A percentile compares a stretch with the other conserved stretches of the same genome.
Conservation (phyloP, 2,888 invertebrate genomes). For the Chaitophorus viminalis region DNA sequence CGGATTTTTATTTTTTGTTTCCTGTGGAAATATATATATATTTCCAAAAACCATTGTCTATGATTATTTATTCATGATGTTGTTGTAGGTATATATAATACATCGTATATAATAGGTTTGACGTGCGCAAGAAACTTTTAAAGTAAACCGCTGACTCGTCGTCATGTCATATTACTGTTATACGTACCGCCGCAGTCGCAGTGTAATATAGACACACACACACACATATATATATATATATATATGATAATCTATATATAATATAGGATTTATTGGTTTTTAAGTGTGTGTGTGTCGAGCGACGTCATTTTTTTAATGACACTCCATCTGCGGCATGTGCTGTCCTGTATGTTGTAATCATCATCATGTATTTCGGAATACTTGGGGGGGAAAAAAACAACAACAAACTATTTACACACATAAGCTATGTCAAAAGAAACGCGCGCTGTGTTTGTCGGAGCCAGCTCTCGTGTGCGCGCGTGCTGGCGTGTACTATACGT, state of each 20-base stretch:
- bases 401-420: slow-evolving; percentile 50
- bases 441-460: slow-evolving; percentile 29
- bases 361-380: slow-evolving; percentile 1
- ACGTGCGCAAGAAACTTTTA: background rate
- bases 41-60: background rate
- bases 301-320: slow-evolving; percentile 48
- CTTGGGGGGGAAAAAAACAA: background rate
- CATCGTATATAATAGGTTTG: too few relatives aligned
- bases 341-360: slow-evolving; percentile 5
- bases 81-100: too few relatives aligned
- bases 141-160: slow-evolving; percentile 11
- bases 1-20: background rate
- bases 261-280: slow-evolving; percentile 44
- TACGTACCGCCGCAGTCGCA: background rate
- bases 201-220: background rate
- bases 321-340: slow-evolving; percentile 3
- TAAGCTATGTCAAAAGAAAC: slow-evolving; percentile 46
- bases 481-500: background rate
- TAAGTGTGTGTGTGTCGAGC: slow-evolving; percentile 33
- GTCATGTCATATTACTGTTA: background rate
- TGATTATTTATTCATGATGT: background rate
- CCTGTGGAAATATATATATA: background rate
- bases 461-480: background rate
- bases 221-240: background rate
- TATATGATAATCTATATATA: slow-evolving; percentile 25